Evolutionary conservation across 1,140 invertebrate genomes (phyloP), one percentile per base, ranked within the genome.

Genomic region (Holcopasites calliopsidis): DNA sequence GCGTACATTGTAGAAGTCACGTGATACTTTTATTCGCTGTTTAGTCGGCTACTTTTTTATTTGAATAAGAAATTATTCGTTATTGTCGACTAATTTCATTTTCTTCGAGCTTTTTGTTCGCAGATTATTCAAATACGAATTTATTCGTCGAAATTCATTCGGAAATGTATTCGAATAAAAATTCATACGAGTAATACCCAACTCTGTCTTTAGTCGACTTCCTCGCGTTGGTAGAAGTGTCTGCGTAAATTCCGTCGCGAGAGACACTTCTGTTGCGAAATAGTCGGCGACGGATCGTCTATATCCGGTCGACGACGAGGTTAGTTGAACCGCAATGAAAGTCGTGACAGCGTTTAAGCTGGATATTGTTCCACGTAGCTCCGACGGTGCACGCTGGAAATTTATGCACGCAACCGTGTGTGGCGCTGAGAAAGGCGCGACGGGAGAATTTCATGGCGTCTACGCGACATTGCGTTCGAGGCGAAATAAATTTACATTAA

Each of bases 401-500:
- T 55, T 55, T 33, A 55, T 33, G 28, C 28, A n/a, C 2, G 40
- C 4, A 1, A 28, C 10, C 52, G 6, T 7, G 16, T 18, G 52
- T 33, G 52, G n/a, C n/a, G n/a, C n/a, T n/a, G n/a, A n/a, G 4
- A 33, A 55, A 55, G 28, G 16, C 31, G 52, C 16, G 18, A n/a
- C 13, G 13, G 28, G 4, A n/a, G 23, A 33, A 31, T 54, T 55
- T 33, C 52, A 11, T n/a, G n/a, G n/a, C n/a, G n/a, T n/a, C 28
- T 1, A 3, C 3, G 50, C 23, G 58, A 61, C 23, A 13, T 6
- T 1, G 40, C 28, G 40, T 31, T 31, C 26, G 18, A n/a, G 38
- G 38, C 5, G 18, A 62, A 28, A 44, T 62, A 62, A 62, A 62
- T 62, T 40, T 44, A 62, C 38, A 73, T 64, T 73, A 64, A 61